These are phyloP conservation scores for Eledona agricola DNA, from an alignment of 2,888 invertebrate genomes.

Conservation along the genomic window DNA sequence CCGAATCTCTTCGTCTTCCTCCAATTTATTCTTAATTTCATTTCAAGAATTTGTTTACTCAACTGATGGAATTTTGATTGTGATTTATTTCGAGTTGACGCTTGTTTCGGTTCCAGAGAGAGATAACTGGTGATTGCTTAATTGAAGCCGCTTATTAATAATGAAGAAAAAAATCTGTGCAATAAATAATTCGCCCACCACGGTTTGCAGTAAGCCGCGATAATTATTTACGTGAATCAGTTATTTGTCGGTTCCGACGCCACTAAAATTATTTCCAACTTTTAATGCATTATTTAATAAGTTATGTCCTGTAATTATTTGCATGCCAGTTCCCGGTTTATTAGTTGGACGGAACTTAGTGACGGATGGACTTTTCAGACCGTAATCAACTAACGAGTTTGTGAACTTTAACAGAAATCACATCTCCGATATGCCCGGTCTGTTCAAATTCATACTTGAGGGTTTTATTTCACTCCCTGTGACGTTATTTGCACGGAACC, in stretches of 20 bases:
- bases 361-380: slow-evolving; percentile 2
- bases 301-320: slow-evolving; percentile 19
- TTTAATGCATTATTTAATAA: slow-evolving; percentile 14
- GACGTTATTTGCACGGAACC: no score
- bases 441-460: no score
- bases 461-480: no score
- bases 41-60: slow-evolving; percentile 36
- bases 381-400: slow-evolving; percentile 7
- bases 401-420: slow-evolving; percentile 3
- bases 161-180: slow-evolving; percentile 15
- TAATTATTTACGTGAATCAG: slow-evolving; percentile 9
- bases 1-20: slow-evolving; percentile 33
- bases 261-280: slow-evolving; percentile 4
- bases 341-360: slow-evolving; percentile 9
- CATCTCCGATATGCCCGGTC: no score
- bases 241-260: slow-evolving; percentile 3
- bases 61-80: slow-evolving; percentile 35
- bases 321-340: slow-evolving; percentile 16
- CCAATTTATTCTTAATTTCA: slow-evolving; percentile 36
- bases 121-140: slow-evolving; percentile 31
- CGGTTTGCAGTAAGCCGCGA: neutral
- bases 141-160: slow-evolving; percentile 27
- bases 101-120: slow-evolving; percentile 9
- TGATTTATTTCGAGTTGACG: slow-evolving; percentile 33
- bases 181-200: slow-evolving; percentile 1